These are phyloP conservation scores for Mongoloraphidia duomilia DNA, from an alignment of 2,888 invertebrate genomes.

Conservation along the genomic window DNA sequence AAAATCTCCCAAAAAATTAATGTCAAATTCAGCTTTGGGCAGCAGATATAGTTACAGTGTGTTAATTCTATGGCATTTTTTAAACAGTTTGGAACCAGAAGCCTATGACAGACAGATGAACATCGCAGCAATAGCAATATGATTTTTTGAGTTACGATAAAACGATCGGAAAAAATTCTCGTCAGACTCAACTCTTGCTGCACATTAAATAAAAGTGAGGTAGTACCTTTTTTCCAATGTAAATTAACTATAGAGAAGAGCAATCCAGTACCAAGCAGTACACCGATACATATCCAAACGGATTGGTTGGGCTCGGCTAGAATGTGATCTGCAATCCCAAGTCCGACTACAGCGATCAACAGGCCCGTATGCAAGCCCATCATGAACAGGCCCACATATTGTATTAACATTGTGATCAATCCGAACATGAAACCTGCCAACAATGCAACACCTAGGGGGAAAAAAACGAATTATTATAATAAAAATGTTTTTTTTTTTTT, in stretches of 20 bases:
- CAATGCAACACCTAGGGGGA: constrained; percentile 52
- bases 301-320: constrained; percentile 39
- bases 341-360: constrained; percentile 41
- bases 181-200: neutral
- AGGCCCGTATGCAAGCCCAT: constrained; percentile 65
- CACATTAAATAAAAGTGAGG: neutral
- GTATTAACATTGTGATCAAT: constrained; percentile 66
- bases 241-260: constrained; percentile 56
- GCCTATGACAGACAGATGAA: no score
- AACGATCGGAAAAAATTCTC: no score
- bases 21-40: no score
- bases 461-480: no score
- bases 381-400: constrained; percentile 70
- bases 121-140: no score
- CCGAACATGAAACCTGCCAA: constrained; percentile 64
- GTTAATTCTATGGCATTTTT: no score
- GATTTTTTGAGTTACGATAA: no score
- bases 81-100: no score
- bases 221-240: constrained; percentile 55
- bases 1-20: no score
- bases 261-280: constrained; percentile 50
- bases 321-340: constrained; percentile 44
- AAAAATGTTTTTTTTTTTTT: no score
- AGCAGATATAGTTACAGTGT: no score
- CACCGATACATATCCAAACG: constrained; percentile 56